phyloP scores from a whole-genome alignment of 2,888 invertebrate species.

The Chaetogeoica ovagalla region DNA sequence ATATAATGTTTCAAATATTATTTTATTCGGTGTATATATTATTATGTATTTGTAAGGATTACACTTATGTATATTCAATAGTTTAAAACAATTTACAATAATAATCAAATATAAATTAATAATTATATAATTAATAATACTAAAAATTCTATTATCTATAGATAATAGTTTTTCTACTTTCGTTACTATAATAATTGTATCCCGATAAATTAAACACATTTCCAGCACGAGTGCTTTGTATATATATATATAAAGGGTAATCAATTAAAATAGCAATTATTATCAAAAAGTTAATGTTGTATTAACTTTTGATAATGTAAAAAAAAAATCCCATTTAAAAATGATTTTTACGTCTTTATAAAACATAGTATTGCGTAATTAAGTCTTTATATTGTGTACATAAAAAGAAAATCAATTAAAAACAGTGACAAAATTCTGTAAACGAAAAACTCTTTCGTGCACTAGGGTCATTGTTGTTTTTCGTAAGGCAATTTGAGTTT shows the following conservation, averaged over 20 bases:
- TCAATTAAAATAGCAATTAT: constrained; percentile 14
- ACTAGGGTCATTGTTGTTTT: constrained; percentile 26
- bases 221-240: neutral
- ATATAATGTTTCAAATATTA: too few species aligned
- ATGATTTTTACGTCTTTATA: constrained; percentile 27
- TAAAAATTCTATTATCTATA: too few species aligned
- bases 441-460: constrained; percentile 8
- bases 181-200: too few species aligned
- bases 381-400: constrained; percentile 22
- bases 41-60: too few species aligned
- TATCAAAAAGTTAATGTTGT: constrained; percentile 25
- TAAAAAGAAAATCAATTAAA: constrained; percentile 31
- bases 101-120: too few species aligned
- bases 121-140: too few species aligned
- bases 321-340: constrained; percentile 15
- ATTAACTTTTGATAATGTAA: constrained; percentile 12
- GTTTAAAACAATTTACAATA: too few species aligned
- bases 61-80: too few species aligned
- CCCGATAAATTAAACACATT: too few species aligned
- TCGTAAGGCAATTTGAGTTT: constrained; percentile 21
- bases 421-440: constrained; percentile 10
- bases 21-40: too few species aligned
- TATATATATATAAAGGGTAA: neutral
- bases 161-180: too few species aligned
- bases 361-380: constrained; percentile 28